Evolutionary conservation across 2,888 invertebrate genomes (phyloP), one percentile per base, ranked within the genome.

Genomic region (Craniophora ligustri): DNA sequence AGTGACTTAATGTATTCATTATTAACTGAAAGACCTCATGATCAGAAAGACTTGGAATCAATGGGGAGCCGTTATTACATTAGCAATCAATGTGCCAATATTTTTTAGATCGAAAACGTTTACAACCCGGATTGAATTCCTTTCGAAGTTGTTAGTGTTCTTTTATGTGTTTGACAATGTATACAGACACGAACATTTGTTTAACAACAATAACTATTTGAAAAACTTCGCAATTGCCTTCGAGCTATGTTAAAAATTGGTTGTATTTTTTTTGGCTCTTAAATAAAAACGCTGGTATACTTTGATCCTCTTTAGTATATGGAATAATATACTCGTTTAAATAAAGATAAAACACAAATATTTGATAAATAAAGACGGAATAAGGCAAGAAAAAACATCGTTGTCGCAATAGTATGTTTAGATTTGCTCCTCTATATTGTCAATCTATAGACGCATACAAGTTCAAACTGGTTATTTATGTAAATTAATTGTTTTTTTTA

Each of bases 291-390:
- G 11, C 5, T 13, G 28, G 11, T 30, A 16, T 15, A 32, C 23
- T 39, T 28, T n/a, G 2, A 13, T 7, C 15, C 8, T n/a, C 34
- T 15, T 14, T 15, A 2, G 11, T 2, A 21, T 36, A n/a, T 51
- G 39, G 15, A 59, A 32, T 54, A 31, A 28, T 11, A 34, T 40
- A 36, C 39, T 14, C 13, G 30, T 42, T 30, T 8, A 61, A 55
- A 55, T 42, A 48, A 60, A 60, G 36, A 34, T 47, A 18, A 60
- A 60, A 61, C 31, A 40, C 44, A 49, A 56, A 61, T 30, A 61
- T 48, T 55, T 47, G 30, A 42, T 10, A 38, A 60, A 60, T 38
- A 46, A 19, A 47, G 23, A 42, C 42, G 31, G 18, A 39, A 34
- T 32, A 21, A n/a, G 6, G 31, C 23, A 36, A 56, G 53, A 58